Conservation (phyloP, 1,140 invertebrate genomes). For the Calliphora vicina region DNA sequence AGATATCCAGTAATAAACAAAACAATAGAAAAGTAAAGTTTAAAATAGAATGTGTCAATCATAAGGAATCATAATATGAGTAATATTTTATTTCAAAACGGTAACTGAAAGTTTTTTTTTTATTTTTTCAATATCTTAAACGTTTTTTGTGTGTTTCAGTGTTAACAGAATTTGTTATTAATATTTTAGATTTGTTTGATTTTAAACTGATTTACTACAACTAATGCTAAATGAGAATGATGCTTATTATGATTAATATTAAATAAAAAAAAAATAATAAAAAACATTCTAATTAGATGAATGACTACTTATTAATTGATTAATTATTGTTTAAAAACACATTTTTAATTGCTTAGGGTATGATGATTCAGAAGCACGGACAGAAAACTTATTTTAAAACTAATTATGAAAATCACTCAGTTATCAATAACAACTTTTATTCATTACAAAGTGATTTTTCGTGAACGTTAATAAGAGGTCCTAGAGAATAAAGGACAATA, state of each 20-base stretch:
- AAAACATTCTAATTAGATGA: not conserved
- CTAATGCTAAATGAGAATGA: not conserved
- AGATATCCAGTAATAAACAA: not conserved
- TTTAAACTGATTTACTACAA: not conserved
- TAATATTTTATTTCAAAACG: not conserved
- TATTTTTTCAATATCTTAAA: not conserved
- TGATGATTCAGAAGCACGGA: too few relatives aligned
- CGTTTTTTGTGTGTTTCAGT: not conserved
- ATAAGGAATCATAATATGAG: not conserved
- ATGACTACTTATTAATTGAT: not conserved
- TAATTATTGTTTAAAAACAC: not conserved
- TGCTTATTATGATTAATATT: not conserved
- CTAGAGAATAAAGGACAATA: too few relatives aligned
- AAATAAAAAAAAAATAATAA: not conserved
- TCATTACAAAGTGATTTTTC: too few relatives aligned
- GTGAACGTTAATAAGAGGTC: too few relatives aligned
- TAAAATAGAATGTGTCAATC: not conserved
- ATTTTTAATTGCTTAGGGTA: too few relatives aligned
- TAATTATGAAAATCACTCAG: too few relatives aligned
- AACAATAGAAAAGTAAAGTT: not conserved
- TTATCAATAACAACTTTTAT: too few relatives aligned
- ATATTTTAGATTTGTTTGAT: not conserved
- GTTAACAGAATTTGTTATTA: not conserved
- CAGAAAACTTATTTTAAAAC: too few relatives aligned
- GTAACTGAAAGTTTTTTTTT: not conserved